A percentile compares a stretch with the other conserved stretches of the same genome.
These are phyloP conservation scores for Epistrophe grossulariae DNA, from an alignment of 2,888 invertebrate genomes.

Conservation along the genomic window DNA sequence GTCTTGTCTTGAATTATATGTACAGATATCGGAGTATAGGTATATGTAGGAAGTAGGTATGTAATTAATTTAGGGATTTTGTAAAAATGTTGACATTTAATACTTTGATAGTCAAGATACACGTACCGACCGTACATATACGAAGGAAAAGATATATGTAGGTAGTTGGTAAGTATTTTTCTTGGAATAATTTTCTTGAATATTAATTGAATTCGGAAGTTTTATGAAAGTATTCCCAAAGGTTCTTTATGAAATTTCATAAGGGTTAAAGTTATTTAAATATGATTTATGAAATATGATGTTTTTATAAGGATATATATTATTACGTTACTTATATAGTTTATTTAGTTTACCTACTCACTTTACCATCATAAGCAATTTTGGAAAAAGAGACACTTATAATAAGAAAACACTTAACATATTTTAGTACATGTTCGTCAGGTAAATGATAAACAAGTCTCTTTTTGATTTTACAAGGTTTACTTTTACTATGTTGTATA, in stretches of 20 bases:
- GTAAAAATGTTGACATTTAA: slow-evolving; percentile 60
- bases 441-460: too few relatives aligned
- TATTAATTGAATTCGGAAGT: slow-evolving; percentile 5
- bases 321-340: too few relatives aligned
- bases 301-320: too few relatives aligned
- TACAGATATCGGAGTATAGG: background rate
- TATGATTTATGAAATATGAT: slow-evolving; percentile 2
- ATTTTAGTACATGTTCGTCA: too few relatives aligned
- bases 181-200: background rate
- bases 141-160: background rate
- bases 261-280: slow-evolving; percentile 5
- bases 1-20: slow-evolving; percentile 53
- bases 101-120: slow-evolving; percentile 21
- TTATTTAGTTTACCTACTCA: too few relatives aligned
- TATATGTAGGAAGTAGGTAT: too few relatives aligned
- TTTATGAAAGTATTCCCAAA: background rate
- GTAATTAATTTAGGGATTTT: slow-evolving; percentile 65
- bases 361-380: too few relatives aligned
- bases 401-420: too few relatives aligned
- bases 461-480: too few relatives aligned
- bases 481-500: too few relatives aligned
- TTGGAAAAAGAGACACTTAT: too few relatives aligned
- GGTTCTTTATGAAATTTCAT: background rate
- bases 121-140: too few relatives aligned
- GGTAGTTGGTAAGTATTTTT: background rate